Conservation (phyloP, 2,888 invertebrate genomes). For the Melieria crassipennis region DNA sequence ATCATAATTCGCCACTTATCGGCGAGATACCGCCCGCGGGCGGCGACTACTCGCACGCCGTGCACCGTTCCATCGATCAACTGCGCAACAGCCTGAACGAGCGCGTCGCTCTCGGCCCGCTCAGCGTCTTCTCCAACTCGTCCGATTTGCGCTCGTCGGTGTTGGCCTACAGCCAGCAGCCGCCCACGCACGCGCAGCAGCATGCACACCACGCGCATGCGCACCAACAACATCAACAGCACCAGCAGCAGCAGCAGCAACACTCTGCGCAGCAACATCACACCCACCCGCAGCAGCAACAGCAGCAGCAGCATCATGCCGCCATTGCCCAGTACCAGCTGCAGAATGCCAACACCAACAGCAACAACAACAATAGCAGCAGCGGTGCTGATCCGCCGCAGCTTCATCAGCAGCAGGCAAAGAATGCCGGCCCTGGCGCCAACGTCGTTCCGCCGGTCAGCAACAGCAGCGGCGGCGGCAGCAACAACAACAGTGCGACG, state of each 20-base stretch:
- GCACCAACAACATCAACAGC: conserved; percentile 68
- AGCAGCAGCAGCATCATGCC: conserved; percentile 27
- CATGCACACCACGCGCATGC: conserved; percentile 49
- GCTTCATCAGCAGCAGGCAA: conserved; percentile 40
- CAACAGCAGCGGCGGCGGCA: conserved; percentile 30
- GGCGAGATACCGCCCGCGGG: conserved; percentile 72
- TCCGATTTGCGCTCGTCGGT: conserved; percentile 62
- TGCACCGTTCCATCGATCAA: conserved; percentile 75
- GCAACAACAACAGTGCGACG: conserved; percentile 24
- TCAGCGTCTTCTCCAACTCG: conserved; percentile 64
- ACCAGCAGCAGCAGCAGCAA: conserved; percentile 48
- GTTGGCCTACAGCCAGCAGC: conserved; percentile 61
- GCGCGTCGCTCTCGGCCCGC: conserved; percentile 70
- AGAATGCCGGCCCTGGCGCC: conserved; percentile 42
- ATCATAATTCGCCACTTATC: conserved; percentile 73
- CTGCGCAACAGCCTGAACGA: conserved; percentile 71
- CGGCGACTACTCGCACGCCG: conserved; percentile 72
- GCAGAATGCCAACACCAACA: conserved; percentile 55
- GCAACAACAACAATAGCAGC: conserved; percentile 55
- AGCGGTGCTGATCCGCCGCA: conserved; percentile 30
- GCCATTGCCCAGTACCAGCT: conserved; percentile 28
- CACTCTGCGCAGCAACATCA: conserved; percentile 34
- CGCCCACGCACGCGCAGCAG: conserved; percentile 44
- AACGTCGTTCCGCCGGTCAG: conserved; percentile 15
- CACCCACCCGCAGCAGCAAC: conserved; percentile 37